Conservation (phyloP, 2,113 vertebrate species). For the Oryzias melastigma region DNA sequence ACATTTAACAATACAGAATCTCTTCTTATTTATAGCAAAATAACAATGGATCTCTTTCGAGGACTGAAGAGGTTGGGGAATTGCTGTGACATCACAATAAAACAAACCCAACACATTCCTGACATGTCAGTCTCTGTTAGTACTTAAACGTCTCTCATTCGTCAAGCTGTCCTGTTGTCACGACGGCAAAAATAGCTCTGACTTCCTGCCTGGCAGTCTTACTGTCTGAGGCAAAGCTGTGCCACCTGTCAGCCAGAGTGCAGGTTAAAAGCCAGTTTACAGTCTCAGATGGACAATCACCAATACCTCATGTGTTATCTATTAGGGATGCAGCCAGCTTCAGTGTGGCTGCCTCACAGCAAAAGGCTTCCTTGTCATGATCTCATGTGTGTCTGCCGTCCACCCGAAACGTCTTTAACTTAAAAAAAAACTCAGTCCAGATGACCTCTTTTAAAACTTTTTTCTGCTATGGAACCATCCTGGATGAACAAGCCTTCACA, state of each 20-base stretch:
- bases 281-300: constrained; percentile 47
- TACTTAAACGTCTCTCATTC: constrained; percentile 34
- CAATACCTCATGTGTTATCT: constrained; percentile 54
- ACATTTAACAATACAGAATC: too few species aligned
- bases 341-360: constrained; percentile 37
- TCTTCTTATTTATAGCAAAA: too few species aligned
- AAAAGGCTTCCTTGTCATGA: constrained; percentile 32
- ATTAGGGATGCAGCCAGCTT: constrained; percentile 44
- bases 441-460: too few species aligned
- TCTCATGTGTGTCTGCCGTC: constrained; percentile 40
- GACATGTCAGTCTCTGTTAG: constrained; percentile 31
- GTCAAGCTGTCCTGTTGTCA: constrained; percentile 58
- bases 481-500: too few species aligned
- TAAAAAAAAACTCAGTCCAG: constrained; percentile 34
- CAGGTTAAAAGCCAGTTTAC: constrained; percentile 49
- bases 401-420: constrained; percentile 3
- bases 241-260: constrained; percentile 55
- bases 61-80: neutral
- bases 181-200: constrained; percentile 56
- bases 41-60: too few species aligned
- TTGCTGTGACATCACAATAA: neutral
- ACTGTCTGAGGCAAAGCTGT: constrained; percentile 38
- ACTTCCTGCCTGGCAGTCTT: constrained; percentile 37
- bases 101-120: constrained; percentile 11
- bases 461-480: too few species aligned